Percentiles rank a stretch among this genome's conserved stretches.
Evolutionary conservation across 1,140 invertebrate species (phyloP).

Genomic region (Drosophila nannoptera): DNA sequence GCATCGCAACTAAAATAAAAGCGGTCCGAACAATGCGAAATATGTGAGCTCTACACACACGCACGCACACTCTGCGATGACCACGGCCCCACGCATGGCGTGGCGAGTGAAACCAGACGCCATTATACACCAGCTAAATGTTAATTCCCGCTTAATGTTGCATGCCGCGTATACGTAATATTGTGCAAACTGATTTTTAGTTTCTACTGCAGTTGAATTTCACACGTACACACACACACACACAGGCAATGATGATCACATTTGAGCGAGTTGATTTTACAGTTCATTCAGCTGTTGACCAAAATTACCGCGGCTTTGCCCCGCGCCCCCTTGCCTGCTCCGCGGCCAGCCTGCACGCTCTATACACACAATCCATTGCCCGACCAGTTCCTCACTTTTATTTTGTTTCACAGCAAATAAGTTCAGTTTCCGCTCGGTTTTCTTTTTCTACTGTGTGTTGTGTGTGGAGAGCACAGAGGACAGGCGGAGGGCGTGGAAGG

Average conservation of each 20-base stretch:
- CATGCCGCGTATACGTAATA: slow-evolving; percentile 68
- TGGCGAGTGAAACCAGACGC: slow-evolving; percentile 26
- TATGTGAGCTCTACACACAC: slow-evolving; percentile 9
- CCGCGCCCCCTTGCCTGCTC: not conserved
- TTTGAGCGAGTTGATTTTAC: slow-evolving; percentile 71
- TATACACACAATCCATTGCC: not conserved
- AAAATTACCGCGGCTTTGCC: slow-evolving; percentile 72
- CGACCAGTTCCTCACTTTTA: slow-evolving; percentile 38
- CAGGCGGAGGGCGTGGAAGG: no score
- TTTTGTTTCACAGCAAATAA: slow-evolving; percentile 33
- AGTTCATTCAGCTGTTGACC: slow-evolving; percentile 76
- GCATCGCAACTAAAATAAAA: slow-evolving; percentile 18
- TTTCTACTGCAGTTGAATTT: slow-evolving; percentile 33
- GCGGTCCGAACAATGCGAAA: slow-evolving; percentile 20
- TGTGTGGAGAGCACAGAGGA: slow-evolving; percentile 3
- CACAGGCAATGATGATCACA: slow-evolving; percentile 43
- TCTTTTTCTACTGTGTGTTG: slow-evolving; percentile 24
- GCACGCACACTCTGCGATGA: not conserved
- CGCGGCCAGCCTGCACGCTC: not conserved
- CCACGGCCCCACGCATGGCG: slow-evolving; percentile 2
- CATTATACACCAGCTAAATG: slow-evolving; percentile 65
- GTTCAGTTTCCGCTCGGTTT: slow-evolving; percentile 10
- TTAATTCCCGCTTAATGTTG: slow-evolving; percentile 67
- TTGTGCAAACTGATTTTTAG: slow-evolving; percentile 73
- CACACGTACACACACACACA: slow-evolving; percentile 17